Evolutionary conservation across 2,797 vertebrate genomes (phyloP), one percentile per base, ranked within the genome.

Genomic region (Enteromius paludinosus): DNA sequence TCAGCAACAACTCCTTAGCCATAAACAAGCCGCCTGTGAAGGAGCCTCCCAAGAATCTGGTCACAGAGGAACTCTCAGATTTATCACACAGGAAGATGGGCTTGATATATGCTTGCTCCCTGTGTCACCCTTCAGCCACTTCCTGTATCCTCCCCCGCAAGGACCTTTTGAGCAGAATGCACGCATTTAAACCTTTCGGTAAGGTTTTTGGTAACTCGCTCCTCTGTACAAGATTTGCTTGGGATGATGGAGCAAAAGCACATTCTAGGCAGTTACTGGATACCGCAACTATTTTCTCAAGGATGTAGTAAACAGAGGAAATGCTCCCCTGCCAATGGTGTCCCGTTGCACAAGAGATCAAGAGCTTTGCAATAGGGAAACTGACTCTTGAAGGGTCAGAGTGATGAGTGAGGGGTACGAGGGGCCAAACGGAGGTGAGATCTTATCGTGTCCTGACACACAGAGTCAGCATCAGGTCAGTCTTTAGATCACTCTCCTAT

Each of bases 51-150:
- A 79, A 72, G 74, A 85, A 75, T 82, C 52, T 35, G n/a, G 66
- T 66, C 72, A 75, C 33, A 20, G 18, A 81, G 75, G 79, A 87
- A 75, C 86, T 74, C 79, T 87, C 80, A 81, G 75, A 85, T 86
- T 82, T 80, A 86, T 89, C 85, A 86, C 85, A 86, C 83, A 86
- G 86, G 85, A 86, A 86, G 79, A 87, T 82, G 78, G 47, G 66
- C 81, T 79, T 85, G 81, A 84, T 85, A 84, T 84, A 77, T 69
- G 68, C 56, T 65, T 30, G 61, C 76, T 87, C 81, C 79, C 78
- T 84, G 81, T 85, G 86, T 89, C 85, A 85, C 66, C 66, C 85
- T 70, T 70, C 54, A 86, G 82, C 83, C 81, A 86, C 81, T 86
- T 89, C 86, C 88, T 89, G 85, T 38, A 74, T 81, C 25, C 87